Percentiles rank a stretch among this genome's conserved stretches.
Conservation (phyloP, 2,888 invertebrate genomes). For the Melinaea menophilus region DNA sequence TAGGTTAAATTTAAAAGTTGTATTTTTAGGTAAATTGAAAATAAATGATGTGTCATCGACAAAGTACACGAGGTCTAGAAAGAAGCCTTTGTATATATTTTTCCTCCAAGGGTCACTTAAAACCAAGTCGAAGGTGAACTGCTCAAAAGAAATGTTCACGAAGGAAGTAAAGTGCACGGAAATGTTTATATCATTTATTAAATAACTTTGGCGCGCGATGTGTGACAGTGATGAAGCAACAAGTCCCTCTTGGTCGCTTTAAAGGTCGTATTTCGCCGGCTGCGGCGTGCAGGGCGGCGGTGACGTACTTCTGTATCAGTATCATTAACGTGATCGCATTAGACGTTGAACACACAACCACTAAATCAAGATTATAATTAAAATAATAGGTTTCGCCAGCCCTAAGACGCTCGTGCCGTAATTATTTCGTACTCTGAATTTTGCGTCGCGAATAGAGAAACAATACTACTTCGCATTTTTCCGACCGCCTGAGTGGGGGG, state of each 20-base stretch:
- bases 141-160: no score
- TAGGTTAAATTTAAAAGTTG: no score
- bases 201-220: slow-evolving; percentile 49
- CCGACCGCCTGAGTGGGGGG: slow-evolving; percentile 52
- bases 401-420: slow-evolving; percentile 52
- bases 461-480: slow-evolving; percentile 59
- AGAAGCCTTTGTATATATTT: no score
- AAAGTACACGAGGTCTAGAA: no score
- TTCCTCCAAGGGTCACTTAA: no score
- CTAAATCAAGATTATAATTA: no score
- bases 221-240: slow-evolving; percentile 71
- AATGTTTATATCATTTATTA: slow-evolving; percentile 32
- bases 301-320: slow-evolving; percentile 28
- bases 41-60: no score
- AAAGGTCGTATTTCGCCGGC: slow-evolving; percentile 53
- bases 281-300: slow-evolving; percentile 28
- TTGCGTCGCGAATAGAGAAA: slow-evolving; percentile 58
- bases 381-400: neutral
- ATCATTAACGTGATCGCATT: no score
- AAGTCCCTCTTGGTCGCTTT: slow-evolving; percentile 69
- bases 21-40: no score
- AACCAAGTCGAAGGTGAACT: no score
- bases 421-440: slow-evolving; percentile 73
- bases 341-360: no score
- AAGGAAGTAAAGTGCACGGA: slow-evolving; percentile 20